Conservation (phyloP, 2,888 invertebrate genomes). For the Athalia cordata region DNA sequence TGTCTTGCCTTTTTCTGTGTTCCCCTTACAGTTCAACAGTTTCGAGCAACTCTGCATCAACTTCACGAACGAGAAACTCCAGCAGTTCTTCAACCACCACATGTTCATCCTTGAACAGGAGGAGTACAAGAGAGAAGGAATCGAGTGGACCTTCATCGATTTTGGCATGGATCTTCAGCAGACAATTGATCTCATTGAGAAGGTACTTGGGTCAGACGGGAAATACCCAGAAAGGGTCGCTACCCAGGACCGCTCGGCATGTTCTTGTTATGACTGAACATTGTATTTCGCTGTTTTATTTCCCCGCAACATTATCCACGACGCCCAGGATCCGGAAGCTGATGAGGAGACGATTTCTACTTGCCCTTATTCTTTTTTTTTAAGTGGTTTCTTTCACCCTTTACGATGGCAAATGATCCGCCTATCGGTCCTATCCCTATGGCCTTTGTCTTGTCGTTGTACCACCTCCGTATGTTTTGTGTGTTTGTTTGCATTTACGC, state of each 20-base stretch:
- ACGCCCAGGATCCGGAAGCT: background rate
- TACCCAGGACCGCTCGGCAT: slow-evolving; percentile 45
- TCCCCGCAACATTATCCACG: background rate
- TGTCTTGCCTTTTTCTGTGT: slow-evolving; percentile 62
- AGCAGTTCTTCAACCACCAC: slow-evolving; percentile 88
- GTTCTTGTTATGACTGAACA: slow-evolving; percentile 40
- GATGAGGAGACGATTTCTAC: background rate
- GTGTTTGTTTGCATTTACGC: slow-evolving; percentile 59
- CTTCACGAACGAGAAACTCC: slow-evolving; percentile 86
- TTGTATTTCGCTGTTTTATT: slow-evolving; percentile 32
- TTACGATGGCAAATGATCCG: background rate
- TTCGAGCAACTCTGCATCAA: slow-evolving; percentile 88
- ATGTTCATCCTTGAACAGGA: slow-evolving; percentile 89
- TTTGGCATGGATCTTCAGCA: slow-evolving; percentile 88
- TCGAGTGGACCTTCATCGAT: slow-evolving; percentile 86
- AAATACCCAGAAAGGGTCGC: slow-evolving; percentile 45
- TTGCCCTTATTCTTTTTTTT: background rate
- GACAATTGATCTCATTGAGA: slow-evolving; percentile 88
- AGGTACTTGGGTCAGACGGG: slow-evolving; percentile 75
- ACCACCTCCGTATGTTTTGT: slow-evolving; percentile 47
- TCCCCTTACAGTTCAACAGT: slow-evolving; percentile 79
- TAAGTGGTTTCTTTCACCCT: background rate
- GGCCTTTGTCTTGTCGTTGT: background rate
- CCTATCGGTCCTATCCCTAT: background rate
- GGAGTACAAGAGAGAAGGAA: slow-evolving; percentile 85